phyloP scores from a whole-genome alignment of 2,113 vertebrate species.

The Platysteira castanea region DNA sequence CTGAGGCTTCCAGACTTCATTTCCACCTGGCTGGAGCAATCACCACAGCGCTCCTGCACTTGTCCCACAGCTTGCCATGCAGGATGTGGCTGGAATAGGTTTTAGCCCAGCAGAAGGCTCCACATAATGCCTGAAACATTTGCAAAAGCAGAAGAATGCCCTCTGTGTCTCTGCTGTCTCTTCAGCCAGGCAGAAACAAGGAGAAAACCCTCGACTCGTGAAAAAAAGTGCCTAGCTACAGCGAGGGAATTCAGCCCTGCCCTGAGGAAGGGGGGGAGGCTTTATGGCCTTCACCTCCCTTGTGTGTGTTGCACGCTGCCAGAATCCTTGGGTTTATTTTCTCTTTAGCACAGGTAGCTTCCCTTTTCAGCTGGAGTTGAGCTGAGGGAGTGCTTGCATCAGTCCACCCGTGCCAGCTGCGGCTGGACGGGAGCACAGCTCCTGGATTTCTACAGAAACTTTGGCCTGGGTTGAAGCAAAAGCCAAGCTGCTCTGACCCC shows the following conservation, averaged over 20 bases:
- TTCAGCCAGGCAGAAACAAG: background rate
- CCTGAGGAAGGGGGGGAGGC: background rate
- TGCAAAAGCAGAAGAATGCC: background rate
- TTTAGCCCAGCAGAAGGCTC: background rate
- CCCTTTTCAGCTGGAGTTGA: background rate
- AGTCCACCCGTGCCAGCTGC: rapidly evolving
- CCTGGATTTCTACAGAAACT: background rate
- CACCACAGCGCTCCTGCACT: rapidly evolving
- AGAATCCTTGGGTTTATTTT: background rate
- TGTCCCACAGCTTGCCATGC: background rate
- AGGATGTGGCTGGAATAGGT: background rate
- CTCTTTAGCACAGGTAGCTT: background rate
- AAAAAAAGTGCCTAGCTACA: background rate
- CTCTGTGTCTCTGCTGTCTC: background rate
- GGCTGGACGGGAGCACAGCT: background rate
- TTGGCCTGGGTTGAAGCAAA: background rate
- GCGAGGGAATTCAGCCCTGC: background rate
- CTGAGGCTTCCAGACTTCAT: background rate
- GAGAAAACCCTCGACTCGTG: background rate
- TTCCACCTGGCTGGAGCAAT: background rate
- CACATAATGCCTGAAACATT: background rate
- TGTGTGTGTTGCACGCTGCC: background rate
- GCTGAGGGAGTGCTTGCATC: background rate
- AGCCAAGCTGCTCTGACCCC: background rate
- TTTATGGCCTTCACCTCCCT: background rate